These are phyloP conservation scores for Crypturellus tataupa DNA, from an alignment of 2,797 vertebrate species.

Conservation along the genomic window DNA sequence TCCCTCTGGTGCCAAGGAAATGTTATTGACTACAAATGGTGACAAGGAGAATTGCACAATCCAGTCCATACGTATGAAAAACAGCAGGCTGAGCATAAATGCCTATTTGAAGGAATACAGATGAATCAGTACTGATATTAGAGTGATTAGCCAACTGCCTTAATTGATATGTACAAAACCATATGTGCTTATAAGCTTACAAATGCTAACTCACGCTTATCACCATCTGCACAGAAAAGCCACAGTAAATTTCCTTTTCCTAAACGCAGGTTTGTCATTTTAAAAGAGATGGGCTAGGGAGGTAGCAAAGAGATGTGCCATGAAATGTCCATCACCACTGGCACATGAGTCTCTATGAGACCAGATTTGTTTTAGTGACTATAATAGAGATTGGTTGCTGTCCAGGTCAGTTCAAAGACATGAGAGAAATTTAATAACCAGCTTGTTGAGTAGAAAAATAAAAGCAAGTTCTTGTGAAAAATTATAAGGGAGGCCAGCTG, in stretches of 20 bases:
- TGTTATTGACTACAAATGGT: conserved; percentile 48
- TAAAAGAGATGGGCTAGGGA: conserved; percentile 1
- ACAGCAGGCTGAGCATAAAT: conserved; percentile 57
- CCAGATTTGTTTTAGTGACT: conserved; percentile 29
- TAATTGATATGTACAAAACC: conserved; percentile 76
- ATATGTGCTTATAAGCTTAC: conserved; percentile 68
- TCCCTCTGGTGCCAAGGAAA: conserved; percentile 64
- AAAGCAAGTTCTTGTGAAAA: background rate
- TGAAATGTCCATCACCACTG: background rate
- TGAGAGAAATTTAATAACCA: background rate
- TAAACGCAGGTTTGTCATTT: conserved; percentile 45
- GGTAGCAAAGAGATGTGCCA: background rate
- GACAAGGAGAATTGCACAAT: conserved; percentile 44
- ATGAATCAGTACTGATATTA: conserved; percentile 72
- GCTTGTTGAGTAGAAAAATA: conserved; percentile 24
- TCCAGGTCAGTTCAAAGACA: conserved; percentile 25
- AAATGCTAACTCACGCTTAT: conserved; percentile 72
- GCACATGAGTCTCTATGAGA: background rate
- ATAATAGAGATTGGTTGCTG: background rate
- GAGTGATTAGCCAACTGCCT: conserved; percentile 69
- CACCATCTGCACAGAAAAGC: conserved; percentile 64
- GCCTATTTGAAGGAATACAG: conserved; percentile 67
- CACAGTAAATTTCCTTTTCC: conserved; percentile 68
- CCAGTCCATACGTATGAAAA: conserved; percentile 36
- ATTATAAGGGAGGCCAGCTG: background rate